Evolutionary conservation across 1,140 invertebrate genomes (phyloP), one percentile per base, ranked within the genome.

Genomic region (Apis dorsata): DNA sequence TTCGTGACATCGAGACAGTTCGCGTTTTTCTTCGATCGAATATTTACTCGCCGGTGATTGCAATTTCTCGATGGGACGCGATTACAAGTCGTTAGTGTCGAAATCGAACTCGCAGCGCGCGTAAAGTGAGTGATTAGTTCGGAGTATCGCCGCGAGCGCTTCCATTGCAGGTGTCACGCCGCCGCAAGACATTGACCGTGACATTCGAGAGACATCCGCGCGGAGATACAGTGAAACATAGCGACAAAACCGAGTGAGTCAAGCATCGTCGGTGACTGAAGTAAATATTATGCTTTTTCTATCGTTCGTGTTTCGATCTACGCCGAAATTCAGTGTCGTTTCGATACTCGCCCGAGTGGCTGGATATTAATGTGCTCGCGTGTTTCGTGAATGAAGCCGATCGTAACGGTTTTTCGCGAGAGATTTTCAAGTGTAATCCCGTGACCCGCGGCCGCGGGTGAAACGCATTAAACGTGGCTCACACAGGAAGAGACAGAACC

Each of bases 381-480:
- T 81, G 78, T 81, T 78, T 63, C 51, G 73, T 78, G 76, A 86
- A 85, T 80, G 77, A 71, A 57, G 77, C 70, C 72, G 70, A 75
- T 73, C 73, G 62, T 24, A 49, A 55, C 74, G 72, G 57, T 74
- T 24, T 69, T 76, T 53, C 60, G 65, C 69, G 13, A 79, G 55
- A 73, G 77, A 76, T 78, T 87, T 84, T 87, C 74, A 51, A 86
- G 78, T 78, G 85, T 72, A 19, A 66, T 75, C 66, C 75, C 71
- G 90, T 83, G 87, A 90, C 90, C 91, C 92, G 91, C 84, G 62
- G 44, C 17, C 81, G 72, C 90, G 92, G 91, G 90, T 85, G 62
- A 76, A 77, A 78, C 66, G 71, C 24, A 83, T 79, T 74, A 86
- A 94, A 93, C 80, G 93, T 94, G 93, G 93, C 93, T 93, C 93